Conservation (phyloP, 2,888 invertebrate genomes). For the Ischnura elegans region DNA sequence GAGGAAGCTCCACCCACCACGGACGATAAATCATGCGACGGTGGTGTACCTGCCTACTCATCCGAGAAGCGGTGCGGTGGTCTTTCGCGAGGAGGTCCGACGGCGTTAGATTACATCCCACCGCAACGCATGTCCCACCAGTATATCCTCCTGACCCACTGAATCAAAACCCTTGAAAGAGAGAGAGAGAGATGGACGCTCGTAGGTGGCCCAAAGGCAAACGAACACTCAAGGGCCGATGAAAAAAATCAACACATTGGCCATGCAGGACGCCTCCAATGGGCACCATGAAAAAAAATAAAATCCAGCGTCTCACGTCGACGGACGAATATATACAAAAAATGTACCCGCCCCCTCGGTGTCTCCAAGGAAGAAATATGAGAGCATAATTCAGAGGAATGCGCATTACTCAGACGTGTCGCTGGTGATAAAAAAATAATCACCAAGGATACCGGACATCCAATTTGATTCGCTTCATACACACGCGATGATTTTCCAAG, state of each 20-base stretch:
- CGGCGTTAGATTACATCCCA: background rate
- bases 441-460: too few relatives aligned
- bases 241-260: background rate
- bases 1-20: background rate
- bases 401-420: too few relatives aligned
- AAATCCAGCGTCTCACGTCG: too few relatives aligned
- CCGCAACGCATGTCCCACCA: background rate
- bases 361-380: too few relatives aligned
- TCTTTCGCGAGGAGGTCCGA: background rate
- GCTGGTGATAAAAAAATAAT: too few relatives aligned
- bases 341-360: too few relatives aligned
- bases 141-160: background rate
- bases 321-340: too few relatives aligned
- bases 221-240: background rate
- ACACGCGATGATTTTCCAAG: too few relatives aligned
- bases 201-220: background rate
- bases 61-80: background rate
- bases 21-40: slow-evolving; percentile 51
- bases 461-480: too few relatives aligned
- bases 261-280: background rate
- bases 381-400: too few relatives aligned
- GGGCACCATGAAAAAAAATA: too few relatives aligned
- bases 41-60: slow-evolving; percentile 16
- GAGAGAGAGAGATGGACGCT: background rate
- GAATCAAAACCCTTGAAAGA: slow-evolving; percentile 33